These are phyloP conservation scores for Syncerus caffer DNA, from an alignment of 2,797 vertebrate species.

Conservation along the genomic window DNA sequence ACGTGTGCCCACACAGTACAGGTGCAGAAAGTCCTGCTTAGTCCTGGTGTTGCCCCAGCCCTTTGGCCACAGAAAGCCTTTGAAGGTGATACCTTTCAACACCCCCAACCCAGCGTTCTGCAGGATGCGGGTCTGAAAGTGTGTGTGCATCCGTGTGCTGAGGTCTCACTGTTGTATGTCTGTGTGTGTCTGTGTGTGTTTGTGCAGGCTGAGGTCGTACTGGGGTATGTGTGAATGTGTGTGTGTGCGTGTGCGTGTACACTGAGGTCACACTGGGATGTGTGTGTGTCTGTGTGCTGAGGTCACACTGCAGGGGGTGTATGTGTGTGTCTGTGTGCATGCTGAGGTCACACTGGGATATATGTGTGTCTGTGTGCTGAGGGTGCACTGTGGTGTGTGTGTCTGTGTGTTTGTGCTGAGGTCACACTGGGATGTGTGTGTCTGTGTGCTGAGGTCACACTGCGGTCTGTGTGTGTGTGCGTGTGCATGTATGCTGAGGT, in stretches of 20 bases:
- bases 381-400: no score
- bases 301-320: no score
- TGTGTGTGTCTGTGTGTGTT: background rate
- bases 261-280: no score
- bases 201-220: background rate
- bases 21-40: background rate
- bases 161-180: background rate
- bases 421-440: background rate
- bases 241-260: accelerated
- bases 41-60: accelerated
- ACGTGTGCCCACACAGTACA: background rate
- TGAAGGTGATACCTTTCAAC: background rate
- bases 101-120: accelerated
- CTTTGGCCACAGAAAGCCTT: background rate
- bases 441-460: background rate
- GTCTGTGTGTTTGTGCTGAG: no score
- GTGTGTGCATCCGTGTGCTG: background rate
- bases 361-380: no score
- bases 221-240: background rate
- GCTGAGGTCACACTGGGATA: no score
- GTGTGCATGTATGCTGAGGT: no score
- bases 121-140: accelerated
- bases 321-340: no score
- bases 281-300: no score
- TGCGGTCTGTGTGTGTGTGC: no score